These are phyloP conservation scores for Botia kubotai DNA, from an alignment of 2,797 vertebrate genomes.

Conservation along the genomic window DNA sequence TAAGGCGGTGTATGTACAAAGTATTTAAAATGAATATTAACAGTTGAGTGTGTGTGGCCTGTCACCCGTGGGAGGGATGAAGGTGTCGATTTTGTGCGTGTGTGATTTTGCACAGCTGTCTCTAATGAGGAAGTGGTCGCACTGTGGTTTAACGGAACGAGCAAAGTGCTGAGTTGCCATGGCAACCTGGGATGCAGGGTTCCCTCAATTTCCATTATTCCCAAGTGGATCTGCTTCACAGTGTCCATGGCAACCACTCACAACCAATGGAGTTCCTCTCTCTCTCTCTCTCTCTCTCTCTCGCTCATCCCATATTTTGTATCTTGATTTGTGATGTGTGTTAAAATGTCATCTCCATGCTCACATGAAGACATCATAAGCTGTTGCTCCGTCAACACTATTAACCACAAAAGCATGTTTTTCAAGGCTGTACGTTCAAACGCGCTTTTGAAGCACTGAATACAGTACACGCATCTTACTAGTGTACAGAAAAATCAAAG, in stretches of 20 bases:
- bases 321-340: slow-evolving; percentile 31
- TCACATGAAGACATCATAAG: slow-evolving; percentile 25
- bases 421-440: neutral
- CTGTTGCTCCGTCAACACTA: slow-evolving; percentile 1
- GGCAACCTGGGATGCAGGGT: slow-evolving; percentile 65
- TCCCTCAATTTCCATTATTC: slow-evolving; percentile 65
- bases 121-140: slow-evolving; percentile 53
- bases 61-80: neutral
- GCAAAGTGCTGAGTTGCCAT: slow-evolving; percentile 62
- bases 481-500: neutral
- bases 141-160: slow-evolving; percentile 58
- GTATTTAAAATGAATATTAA: neutral
- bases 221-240: slow-evolving; percentile 63
- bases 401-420: neutral
- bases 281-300: neutral
- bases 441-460: slow-evolving; percentile 10
- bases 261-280: slow-evolving; percentile 56
- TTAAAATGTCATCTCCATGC: slow-evolving; percentile 40
- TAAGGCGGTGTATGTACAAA: no score
- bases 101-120: slow-evolving; percentile 37
- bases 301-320: slow-evolving; percentile 22
- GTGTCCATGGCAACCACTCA: slow-evolving; percentile 67
- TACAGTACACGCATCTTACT: neutral
- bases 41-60: slow-evolving; percentile 17
- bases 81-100: slow-evolving; percentile 2